These are phyloP conservation scores for Poecile montanus DNA, from an alignment of 2,797 vertebrate species.

Conservation along the genomic window DNA sequence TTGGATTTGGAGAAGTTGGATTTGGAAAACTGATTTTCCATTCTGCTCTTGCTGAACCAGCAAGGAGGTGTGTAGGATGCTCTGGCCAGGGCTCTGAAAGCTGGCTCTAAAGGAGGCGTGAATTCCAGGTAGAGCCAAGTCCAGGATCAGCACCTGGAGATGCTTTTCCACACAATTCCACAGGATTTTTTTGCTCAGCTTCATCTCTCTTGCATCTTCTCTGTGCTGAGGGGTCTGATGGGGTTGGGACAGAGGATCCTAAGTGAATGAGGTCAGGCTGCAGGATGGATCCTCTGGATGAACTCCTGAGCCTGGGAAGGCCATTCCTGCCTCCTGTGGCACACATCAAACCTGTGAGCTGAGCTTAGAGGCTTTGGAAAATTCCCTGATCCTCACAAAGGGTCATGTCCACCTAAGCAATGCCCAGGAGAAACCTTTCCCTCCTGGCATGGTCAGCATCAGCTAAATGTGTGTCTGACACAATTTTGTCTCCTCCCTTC, in stretches of 20 bases:
- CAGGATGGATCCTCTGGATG: background rate
- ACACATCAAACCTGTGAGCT: background rate
- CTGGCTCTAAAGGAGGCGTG: background rate
- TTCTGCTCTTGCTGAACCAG: background rate
- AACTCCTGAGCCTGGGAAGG: background rate
- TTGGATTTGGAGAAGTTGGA: background rate
- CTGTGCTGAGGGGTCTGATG: background rate
- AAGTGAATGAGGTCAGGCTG: background rate
- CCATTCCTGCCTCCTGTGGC: background rate
- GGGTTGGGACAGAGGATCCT: background rate
- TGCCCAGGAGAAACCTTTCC: background rate
- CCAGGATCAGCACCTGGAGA: background rate
- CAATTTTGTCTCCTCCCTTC: background rate
- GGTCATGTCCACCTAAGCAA: background rate
- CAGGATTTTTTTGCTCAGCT: background rate
- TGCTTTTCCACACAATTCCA: background rate
- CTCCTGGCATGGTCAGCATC: background rate
- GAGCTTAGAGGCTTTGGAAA: background rate
- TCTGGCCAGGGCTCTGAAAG: background rate
- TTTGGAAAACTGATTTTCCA: background rate
- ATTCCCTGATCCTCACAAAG: background rate
- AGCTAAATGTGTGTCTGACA: background rate
- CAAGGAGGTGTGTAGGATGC: fast-evolving
- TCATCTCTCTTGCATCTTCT: background rate
- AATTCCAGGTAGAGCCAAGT: background rate